Evolutionary conservation across 1,140 invertebrate genomes (phyloP), one percentile per base, ranked within the genome.

Genomic region (Penaeus chinensis): DNA sequence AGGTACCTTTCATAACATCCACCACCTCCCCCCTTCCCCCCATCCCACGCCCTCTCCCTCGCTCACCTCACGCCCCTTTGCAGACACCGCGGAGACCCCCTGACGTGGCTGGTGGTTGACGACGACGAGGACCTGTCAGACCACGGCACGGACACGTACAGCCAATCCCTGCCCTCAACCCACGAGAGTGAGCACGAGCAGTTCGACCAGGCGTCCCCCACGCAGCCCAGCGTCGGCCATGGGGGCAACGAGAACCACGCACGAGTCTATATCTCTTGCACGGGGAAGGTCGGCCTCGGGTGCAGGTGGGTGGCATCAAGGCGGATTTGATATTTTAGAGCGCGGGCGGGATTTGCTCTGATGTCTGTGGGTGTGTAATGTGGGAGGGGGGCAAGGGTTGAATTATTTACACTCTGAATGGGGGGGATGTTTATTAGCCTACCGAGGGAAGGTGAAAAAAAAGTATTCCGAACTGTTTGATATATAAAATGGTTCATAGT

Each of bases 31-130:
- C 10, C 54, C 66, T 71, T 3, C 66, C 11, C 32, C 20, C 18
- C 0, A 8, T 69, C 32, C 66, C 18, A 5, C 66, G 7, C 11
- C 65, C 24, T 66, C 65, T 66, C 7, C 18, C 63, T 37, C 27
- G 8, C 42, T 27, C 63, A 54, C 61, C 5, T 10, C 37, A 47
- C 7, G 16, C 19, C 37, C 8, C 86, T 83, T 91, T 91, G 62
- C 90, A 95, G 95, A 82, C 95, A 94, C 91, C 93, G 93, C 66
- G 94, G 94, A 86, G 96, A 96, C 91, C 93, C 95, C 62, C 93
- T 96, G 54, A 96, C 95, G 54, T 96, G 96, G 96, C 95, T 95
- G 91, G 95, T 96, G 91, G 95, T 96, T 20, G 92, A 93, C 80
- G 89, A 90, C 19, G 86, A 88, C 19, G 87, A 84, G 74, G 87